phyloP scores from a whole-genome alignment of 1,140 invertebrate genomes.

The Calliphora vicina region DNA sequence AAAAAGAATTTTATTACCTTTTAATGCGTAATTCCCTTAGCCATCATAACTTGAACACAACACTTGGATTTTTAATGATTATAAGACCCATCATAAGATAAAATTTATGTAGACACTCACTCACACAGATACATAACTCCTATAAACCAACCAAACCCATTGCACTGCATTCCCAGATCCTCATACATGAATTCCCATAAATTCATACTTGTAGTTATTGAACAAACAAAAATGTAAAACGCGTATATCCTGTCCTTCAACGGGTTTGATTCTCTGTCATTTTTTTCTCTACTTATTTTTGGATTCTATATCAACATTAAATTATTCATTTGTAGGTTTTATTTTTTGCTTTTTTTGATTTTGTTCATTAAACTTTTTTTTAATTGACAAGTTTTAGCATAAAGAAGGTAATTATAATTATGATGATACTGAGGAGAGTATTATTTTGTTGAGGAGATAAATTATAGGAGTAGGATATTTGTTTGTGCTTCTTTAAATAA shows the following conservation, averaged over 20 bases:
- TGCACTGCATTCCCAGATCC: neutral
- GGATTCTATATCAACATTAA: neutral
- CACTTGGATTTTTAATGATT: constrained; percentile 23
- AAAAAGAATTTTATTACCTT: constrained; percentile 33
- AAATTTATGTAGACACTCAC: neutral
- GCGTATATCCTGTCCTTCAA: constrained; percentile 22
- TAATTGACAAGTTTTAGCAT: neutral
- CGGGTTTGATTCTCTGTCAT: neutral
- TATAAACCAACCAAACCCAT: neutral
- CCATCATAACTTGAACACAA: constrained; percentile 28
- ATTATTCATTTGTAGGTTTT: neutral
- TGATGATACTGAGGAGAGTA: neutral
- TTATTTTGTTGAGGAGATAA: neutral
- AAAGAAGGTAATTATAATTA: neutral
- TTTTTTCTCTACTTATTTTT: neutral
- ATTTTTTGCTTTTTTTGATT: neutral
- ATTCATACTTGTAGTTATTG: neutral
- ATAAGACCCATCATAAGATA: constrained; percentile 3
- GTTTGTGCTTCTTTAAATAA: too few relatives aligned
- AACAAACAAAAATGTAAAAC: constrained; percentile 7
- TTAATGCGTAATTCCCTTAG: constrained; percentile 29
- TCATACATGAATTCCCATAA: neutral
- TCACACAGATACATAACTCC: neutral
- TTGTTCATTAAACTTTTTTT: neutral
- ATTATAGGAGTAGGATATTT: neutral